These are phyloP conservation scores for Ctenicera cuprea DNA, from an alignment of 2,888 invertebrate species.

Conservation along the genomic window DNA sequence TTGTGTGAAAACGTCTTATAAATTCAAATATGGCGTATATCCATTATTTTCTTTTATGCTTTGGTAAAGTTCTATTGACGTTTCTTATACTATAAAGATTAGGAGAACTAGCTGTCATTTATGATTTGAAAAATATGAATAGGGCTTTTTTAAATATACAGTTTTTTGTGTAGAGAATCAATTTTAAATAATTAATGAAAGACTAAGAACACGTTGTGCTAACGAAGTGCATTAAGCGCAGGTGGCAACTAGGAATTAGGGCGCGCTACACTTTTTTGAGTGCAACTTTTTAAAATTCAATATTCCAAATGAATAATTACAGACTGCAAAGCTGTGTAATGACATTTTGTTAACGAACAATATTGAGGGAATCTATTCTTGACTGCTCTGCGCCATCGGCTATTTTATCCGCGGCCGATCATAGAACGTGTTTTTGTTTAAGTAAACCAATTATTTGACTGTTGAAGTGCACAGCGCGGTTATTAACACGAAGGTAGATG, in stretches of 20 bases:
- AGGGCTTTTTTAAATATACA: neutral
- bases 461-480: conserved; percentile 50
- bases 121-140: neutral
- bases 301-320: conserved; percentile 38
- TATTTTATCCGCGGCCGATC: conserved; percentile 47
- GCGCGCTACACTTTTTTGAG: conserved; percentile 31
- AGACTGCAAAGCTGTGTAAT: conserved; percentile 25
- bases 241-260: conserved; percentile 34
- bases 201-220: conserved; percentile 33
- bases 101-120: neutral
- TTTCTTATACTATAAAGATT: too few species aligned
- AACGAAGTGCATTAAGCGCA: conserved; percentile 39
- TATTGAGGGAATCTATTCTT: conserved; percentile 48
- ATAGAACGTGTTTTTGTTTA: conserved; percentile 61
- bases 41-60: too few species aligned
- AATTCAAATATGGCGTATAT: too few species aligned
- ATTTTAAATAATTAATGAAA: conserved; percentile 36
- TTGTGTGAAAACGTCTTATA: too few species aligned
- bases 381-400: conserved; percentile 45
- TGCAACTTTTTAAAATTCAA: conserved; percentile 37
- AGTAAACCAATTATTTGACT: conserved; percentile 62
- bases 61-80: too few species aligned
- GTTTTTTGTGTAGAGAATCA: conserved; percentile 25
- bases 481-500: conserved; percentile 49
- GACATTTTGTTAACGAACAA: conserved; percentile 34